Evolutionary conservation across 2,113 vertebrate genomes (phyloP), one percentile per base, ranked within the genome.

Genomic region (Crotophaga sulcirostris): DNA sequence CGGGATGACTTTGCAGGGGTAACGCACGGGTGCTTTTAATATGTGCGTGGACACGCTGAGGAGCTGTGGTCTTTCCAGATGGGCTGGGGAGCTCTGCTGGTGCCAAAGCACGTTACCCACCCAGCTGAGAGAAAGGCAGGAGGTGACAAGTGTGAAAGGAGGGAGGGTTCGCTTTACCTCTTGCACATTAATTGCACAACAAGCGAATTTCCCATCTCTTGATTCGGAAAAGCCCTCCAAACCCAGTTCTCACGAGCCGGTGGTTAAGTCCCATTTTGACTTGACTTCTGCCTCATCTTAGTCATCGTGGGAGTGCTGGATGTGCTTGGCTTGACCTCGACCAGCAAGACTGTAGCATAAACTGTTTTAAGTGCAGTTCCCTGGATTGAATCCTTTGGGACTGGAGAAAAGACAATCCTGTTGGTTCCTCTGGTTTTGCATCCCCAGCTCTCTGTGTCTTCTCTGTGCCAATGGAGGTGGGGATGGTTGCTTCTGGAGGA

Each of bases 241-340:
- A 40, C 14, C 31, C 2, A 0, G 59, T 84, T 81, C 42, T 44
- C 4, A 0, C 0, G 2, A 62, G 20, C 13, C 2, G 3, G 8
- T 67, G 26, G 20, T 62, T n/a, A 47, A 62, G 24, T 52, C 28
- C 38, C 10, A 13, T 86, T 83, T 60, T 62, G 9, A 10, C 13
- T 70, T 33, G 20, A 3, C 10, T 73, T 38, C 4, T 60, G 29
- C 23, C n/a, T 82, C 5, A 2, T 54, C 29, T 49, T 49, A n/a
- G 31, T 58, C 23, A 36, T 15, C 0, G 0, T 54, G 59, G 69
- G 42, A 29, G 12, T 26, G 21, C 40, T 83, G 72, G 45, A 26
- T 44, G 31, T 64, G n/a, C 62, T 74, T 26, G 38, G 16, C 19
- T 34, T 79, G 51, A 54, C 9, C 25, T 6, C 0, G 3, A 25